phyloP scores from a whole-genome alignment of 2,888 invertebrate genomes.

The Parascotia fuliginaria region DNA sequence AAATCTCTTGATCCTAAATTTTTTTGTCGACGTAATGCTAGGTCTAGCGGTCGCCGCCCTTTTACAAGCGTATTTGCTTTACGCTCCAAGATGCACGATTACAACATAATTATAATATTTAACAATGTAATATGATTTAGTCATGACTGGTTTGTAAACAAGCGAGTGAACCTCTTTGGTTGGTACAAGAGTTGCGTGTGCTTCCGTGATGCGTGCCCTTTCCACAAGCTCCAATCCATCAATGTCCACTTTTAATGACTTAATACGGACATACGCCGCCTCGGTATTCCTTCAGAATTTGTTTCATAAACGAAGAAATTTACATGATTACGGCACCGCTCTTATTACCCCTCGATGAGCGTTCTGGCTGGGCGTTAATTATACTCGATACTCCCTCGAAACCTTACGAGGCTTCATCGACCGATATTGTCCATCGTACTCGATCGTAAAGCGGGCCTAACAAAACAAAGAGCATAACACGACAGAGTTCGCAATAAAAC shows the following conservation, averaged over 20 bases:
- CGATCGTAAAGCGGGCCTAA: slow-evolving; percentile 74
- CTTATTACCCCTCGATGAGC: slow-evolving; percentile 65
- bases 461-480: slow-evolving; percentile 72
- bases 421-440: slow-evolving; percentile 70
- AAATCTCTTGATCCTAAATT: no score
- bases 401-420: slow-evolving; percentile 73
- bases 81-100: no score
- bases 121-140: slow-evolving; percentile 23
- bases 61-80: no score
- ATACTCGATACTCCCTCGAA: slow-evolving; percentile 60
- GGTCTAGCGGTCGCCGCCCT: no score
- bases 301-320: slow-evolving; percentile 69
- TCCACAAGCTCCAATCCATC: slow-evolving; percentile 73
- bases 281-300: slow-evolving; percentile 58
- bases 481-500: slow-evolving; percentile 78
- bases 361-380: slow-evolving; percentile 60
- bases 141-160: slow-evolving; percentile 33
- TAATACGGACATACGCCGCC: slow-evolving; percentile 73
- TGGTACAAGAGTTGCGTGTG: slow-evolving; percentile 66
- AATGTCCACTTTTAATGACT: slow-evolving; percentile 79
- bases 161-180: slow-evolving; percentile 44
- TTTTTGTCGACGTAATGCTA: no score
- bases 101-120: no score
- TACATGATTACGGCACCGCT: slow-evolving; percentile 62
- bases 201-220: slow-evolving; percentile 75